These are phyloP conservation scores for Squalus acanthias DNA, from an alignment of 2,797 vertebrate species.

Conservation along the genomic window DNA sequence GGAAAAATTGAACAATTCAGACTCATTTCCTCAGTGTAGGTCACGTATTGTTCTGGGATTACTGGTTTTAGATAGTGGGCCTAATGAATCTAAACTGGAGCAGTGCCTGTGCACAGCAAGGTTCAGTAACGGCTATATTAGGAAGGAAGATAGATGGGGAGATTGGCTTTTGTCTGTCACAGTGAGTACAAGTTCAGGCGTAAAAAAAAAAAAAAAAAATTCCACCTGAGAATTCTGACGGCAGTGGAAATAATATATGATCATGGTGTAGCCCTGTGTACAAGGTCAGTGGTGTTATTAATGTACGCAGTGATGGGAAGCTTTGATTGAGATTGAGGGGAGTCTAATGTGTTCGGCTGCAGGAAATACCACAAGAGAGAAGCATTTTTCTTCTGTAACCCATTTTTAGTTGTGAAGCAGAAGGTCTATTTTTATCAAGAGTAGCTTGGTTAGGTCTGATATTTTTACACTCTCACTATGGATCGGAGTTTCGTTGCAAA, in stretches of 20 bases:
- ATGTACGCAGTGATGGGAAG: slow-evolving; percentile 2
- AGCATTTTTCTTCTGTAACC: slow-evolving; percentile 30
- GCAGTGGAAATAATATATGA: slow-evolving; percentile 13
- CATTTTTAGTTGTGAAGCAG: not conserved
- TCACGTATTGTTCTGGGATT: slow-evolving; percentile 29
- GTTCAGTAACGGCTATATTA: not conserved
- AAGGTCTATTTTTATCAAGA: not conserved
- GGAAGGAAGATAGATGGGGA: slow-evolving; percentile 20
- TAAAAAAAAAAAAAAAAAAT: not conserved
- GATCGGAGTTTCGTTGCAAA: not conserved
- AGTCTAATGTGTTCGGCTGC: not conserved
- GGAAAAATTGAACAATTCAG: not conserved
- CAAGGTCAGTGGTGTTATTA: slow-evolving; percentile 26
- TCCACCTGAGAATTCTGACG: not conserved
- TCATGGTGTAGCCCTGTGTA: not conserved
- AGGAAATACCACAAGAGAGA: not conserved
- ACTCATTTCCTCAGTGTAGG: not conserved
- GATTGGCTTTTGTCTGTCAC: slow-evolving; percentile 21
- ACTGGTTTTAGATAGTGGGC: not conserved
- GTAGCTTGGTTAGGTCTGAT: not conserved
- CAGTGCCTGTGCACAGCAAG: slow-evolving; percentile 11
- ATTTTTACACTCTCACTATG: not conserved
- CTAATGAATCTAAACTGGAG: slow-evolving; percentile 29
- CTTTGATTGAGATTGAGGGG: slow-evolving; percentile 28
- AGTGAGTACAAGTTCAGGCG: not conserved